Percentiles rank a stretch among this genome's conserved stretches.
Conservation (phyloP, 2,797 vertebrate genomes). For the Chromobotia macracanthus region DNA sequence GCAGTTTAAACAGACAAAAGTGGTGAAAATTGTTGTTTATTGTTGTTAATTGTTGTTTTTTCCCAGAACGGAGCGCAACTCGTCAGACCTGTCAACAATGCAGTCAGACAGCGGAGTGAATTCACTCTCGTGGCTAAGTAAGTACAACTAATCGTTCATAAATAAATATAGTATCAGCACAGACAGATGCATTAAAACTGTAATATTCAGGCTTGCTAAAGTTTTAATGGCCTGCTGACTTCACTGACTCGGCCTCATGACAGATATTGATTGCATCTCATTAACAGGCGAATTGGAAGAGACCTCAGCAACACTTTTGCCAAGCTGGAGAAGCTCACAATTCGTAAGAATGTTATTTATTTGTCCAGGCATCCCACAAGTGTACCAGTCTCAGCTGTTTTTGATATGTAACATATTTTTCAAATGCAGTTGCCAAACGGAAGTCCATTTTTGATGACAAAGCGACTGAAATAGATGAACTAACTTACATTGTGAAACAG, state of each 20-base stretch:
- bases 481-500: slow-evolving; percentile 86
- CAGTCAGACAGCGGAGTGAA: slow-evolving; percentile 73
- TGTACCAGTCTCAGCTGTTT: neutral
- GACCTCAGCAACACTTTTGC: slow-evolving; percentile 85
- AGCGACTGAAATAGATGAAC: slow-evolving; percentile 81
- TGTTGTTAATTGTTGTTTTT: slow-evolving; percentile 9
- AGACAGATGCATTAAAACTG: slow-evolving; percentile 39
- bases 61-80: slow-evolving; percentile 77
- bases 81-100: slow-evolving; percentile 68
- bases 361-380: neutral
- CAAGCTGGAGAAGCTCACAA: slow-evolving; percentile 84
- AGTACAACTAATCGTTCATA: slow-evolving; percentile 51
- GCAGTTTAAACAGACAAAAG: neutral
- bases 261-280: slow-evolving; percentile 24
- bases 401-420: neutral
- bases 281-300: slow-evolving; percentile 80
- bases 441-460: slow-evolving; percentile 85
- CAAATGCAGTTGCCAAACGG: slow-evolving; percentile 78
- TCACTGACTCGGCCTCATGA: slow-evolving; percentile 25
- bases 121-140: slow-evolving; percentile 70
- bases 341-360: slow-evolving; percentile 72
- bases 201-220: slow-evolving; percentile 40
- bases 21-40: neutral
- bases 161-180: too few relatives aligned
- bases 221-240: slow-evolving; percentile 42